phyloP scores from a whole-genome alignment of 2,113 vertebrate genomes.

The Synchiropus splendidus region DNA sequence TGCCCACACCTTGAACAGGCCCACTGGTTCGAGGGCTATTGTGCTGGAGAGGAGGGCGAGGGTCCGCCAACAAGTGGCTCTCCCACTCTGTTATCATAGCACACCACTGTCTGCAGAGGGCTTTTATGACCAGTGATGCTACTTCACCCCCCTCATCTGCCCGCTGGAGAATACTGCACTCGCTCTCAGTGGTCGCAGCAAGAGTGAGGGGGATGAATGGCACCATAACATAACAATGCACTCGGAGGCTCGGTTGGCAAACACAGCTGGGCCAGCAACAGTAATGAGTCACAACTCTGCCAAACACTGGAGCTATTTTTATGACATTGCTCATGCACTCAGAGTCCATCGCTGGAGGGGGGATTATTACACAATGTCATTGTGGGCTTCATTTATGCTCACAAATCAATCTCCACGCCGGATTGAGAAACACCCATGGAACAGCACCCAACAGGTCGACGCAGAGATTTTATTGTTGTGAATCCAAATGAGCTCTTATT shows the following conservation, averaged over 20 bases:
- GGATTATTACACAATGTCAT: no score
- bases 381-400: no score
- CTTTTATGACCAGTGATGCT: conserved; percentile 47
- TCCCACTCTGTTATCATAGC: conserved; percentile 46
- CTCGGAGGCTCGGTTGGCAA: conserved; percentile 56
- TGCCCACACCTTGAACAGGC: conserved; percentile 60
- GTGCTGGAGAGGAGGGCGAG: conserved; percentile 30
- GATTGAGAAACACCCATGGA: no score
- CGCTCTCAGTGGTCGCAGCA: conserved; percentile 56
- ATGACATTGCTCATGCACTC: conserved; percentile 3
- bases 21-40: conserved; percentile 48
- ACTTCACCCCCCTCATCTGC: conserved; percentile 13
- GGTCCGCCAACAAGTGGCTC: conserved; percentile 45
- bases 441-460: no score
- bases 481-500: no score
- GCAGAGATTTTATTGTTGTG: no score
- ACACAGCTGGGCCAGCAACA: conserved; percentile 63
- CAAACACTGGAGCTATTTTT: conserved; percentile 35
- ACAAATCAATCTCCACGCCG: no score
- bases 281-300: conserved; percentile 58
- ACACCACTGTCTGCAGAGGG: conserved; percentile 37
- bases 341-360: no score
- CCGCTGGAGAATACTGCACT: conserved; percentile 24
- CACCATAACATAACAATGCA: conserved; percentile 60
- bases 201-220: conserved; percentile 47